Base-by-base conservation (phyloP, 2,888 invertebrate genomes). In the Meta bourneti region DNA sequence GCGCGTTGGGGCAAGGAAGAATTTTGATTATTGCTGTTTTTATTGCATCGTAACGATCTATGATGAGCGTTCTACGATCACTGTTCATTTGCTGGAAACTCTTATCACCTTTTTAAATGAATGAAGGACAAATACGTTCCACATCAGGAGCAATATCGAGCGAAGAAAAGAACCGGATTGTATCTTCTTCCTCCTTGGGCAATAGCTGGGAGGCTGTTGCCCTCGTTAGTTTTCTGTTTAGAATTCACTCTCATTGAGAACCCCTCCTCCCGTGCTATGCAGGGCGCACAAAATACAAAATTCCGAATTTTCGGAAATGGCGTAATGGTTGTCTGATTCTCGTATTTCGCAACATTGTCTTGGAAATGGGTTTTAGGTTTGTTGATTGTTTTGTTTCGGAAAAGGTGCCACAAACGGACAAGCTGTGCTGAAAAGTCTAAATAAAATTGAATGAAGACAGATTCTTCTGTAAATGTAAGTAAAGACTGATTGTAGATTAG, bases 161-260 rank as follows among this genome's bases (percentile, higher is more conserved):
- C 19, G 49, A 70, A 51, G 16, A 83, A 87, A 89, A 82, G 79
- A 91, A 91, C 91, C 91, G 91, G 91, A 91, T 91, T 87, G 83
- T 7, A 82, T 87, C 77, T 61, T 83, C 83, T 91, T 87, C 91
- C 82, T 91, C 34, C 54, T 87, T 71, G 16, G 80, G 51, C 74
- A 48, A 54, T 72, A n/a, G 19, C 69, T 88, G 49, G 69, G 61
- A 88, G 87, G 87, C 72, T 91, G 86, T 87, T 91, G 78, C 87
- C 86, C 87, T 72, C 78, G 19, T 85, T 85, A 86, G 54, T 71
- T 74, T 75, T 77, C 69, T 71, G 49, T 86, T 91, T 54, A 34
- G 70, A 80, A 81, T 86, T 86, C 82, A 86, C 86, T 82, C 81
- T 85, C 85, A 81, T 77, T 86, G 51, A 51, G 34, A 1, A 34